Conservation (phyloP, 1,140 invertebrate genomes). For the Calliopsis andreniformis region DNA sequence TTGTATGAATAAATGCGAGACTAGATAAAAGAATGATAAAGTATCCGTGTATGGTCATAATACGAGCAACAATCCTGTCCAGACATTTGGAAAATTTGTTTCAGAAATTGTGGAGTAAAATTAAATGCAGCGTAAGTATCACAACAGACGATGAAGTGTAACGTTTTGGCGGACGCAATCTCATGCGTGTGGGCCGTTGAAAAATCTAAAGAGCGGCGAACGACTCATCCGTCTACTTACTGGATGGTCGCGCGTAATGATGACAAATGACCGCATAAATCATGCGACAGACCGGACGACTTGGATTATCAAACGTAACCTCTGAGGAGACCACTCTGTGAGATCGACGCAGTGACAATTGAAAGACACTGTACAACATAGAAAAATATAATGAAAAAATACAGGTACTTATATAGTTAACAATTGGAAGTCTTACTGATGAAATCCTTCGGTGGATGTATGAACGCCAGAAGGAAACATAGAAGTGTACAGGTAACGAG, state of each 20-base stretch:
- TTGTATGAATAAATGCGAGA: neutral
- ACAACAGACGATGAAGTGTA: neutral
- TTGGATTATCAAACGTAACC: slow-evolving; percentile 59
- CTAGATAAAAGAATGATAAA: no score
- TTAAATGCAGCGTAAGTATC: neutral
- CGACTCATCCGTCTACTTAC: slow-evolving; percentile 33
- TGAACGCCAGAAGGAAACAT: no score
- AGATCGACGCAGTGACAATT: slow-evolving; percentile 10
- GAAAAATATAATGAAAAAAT: no score
- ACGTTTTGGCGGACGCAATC: slow-evolving; percentile 16
- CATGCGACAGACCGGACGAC: slow-evolving; percentile 66
- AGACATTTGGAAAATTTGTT: no score
- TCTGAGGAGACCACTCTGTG: slow-evolving; percentile 22
- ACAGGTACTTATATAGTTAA: no score
- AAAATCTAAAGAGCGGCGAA: slow-evolving; percentile 51
- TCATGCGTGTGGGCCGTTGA: slow-evolving; percentile 50
- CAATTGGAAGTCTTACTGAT: no score
- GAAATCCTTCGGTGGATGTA: no score
- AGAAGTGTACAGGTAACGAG: no score
- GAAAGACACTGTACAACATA: neutral
- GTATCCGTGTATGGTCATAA: no score
- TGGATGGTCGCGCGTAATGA: slow-evolving; percentile 66
- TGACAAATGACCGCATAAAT: slow-evolving; percentile 74
- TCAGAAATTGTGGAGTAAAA: neutral
- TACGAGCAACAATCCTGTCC: no score